Conservation (phyloP, 2,888 invertebrate species). For the Hyalella azteca region DNA sequence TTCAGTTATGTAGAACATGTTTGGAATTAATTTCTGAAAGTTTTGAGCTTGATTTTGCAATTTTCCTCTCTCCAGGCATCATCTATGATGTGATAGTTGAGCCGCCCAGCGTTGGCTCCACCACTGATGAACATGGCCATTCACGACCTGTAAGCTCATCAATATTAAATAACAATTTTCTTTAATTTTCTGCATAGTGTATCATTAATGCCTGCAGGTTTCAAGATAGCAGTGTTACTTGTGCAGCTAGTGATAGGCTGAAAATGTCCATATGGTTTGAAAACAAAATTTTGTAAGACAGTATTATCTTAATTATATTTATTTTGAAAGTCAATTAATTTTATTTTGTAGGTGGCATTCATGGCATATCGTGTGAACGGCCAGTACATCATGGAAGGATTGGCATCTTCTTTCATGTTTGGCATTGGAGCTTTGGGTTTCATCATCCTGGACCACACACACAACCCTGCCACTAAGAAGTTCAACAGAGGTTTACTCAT, state of each 20-base stretch:
- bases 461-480: constrained; percentile 86
- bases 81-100: constrained; percentile 99
- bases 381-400: constrained; percentile 98
- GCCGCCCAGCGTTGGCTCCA: constrained; percentile 96
- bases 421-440: constrained; percentile 95
- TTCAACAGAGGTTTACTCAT: constrained; percentile 83
- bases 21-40: background rate
- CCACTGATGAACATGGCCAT: constrained; percentile 97
- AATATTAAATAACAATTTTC: too few species aligned
- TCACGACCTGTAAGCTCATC: constrained; percentile 79
- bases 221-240: too few species aligned
- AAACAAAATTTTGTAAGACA: too few species aligned
- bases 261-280: too few species aligned
- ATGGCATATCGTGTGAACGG: constrained; percentile 99
- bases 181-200: too few species aligned
- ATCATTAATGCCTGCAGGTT: too few species aligned
- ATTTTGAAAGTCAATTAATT: too few species aligned
- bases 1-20: background rate
- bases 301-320: too few species aligned
- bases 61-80: constrained; percentile 74
- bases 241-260: background rate
- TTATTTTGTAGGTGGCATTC: constrained; percentile 92
- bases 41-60: constrained; percentile 44
- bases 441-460: constrained; percentile 93
- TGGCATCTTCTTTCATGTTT: constrained; percentile 96